Evolutionary conservation across 2,888 invertebrate genomes (phyloP).

Genomic region (Standfussiana lucernea): DNA sequence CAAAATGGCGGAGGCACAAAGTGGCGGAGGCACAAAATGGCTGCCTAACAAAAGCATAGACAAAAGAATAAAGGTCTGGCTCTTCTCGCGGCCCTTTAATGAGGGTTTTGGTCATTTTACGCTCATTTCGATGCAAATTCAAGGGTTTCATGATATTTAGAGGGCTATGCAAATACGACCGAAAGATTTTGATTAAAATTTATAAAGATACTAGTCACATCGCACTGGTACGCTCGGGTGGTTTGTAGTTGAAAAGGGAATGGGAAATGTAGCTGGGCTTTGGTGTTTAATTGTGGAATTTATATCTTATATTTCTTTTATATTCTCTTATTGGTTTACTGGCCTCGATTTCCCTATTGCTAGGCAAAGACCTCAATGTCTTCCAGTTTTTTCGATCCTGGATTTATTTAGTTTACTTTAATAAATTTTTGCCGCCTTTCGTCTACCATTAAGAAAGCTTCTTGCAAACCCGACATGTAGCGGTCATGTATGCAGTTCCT

Average conservation of each 20-base stretch:
- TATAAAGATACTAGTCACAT: slow-evolving; percentile 74
- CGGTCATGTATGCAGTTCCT: neutral
- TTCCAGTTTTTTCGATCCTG: neutral
- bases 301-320: neutral
- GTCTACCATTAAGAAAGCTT: neutral
- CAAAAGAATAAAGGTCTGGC: slow-evolving; percentile 85
- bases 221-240: slow-evolving; percentile 39
- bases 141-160: slow-evolving; percentile 85
- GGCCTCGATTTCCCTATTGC: neutral
- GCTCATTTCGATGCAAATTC: slow-evolving; percentile 89
- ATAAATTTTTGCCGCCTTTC: neutral
- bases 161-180: slow-evolving; percentile 85
- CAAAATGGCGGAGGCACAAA: slow-evolving; percentile 80
- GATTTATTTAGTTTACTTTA: neutral
- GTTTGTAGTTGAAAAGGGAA: slow-evolving; percentile 1
- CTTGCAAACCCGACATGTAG: neutral
- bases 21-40: slow-evolving; percentile 79
- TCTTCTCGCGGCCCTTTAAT: slow-evolving; percentile 82
- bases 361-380: neutral
- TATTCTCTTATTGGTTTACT: too few relatives aligned
- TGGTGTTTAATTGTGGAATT: neutral
- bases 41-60: slow-evolving; percentile 79
- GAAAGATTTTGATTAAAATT: slow-evolving; percentile 88
- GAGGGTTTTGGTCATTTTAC: slow-evolving; percentile 87
- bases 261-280: neutral